Evolutionary conservation across 2,888 invertebrate species (phyloP).

Genomic region (Ochropacha duplaris): DNA sequence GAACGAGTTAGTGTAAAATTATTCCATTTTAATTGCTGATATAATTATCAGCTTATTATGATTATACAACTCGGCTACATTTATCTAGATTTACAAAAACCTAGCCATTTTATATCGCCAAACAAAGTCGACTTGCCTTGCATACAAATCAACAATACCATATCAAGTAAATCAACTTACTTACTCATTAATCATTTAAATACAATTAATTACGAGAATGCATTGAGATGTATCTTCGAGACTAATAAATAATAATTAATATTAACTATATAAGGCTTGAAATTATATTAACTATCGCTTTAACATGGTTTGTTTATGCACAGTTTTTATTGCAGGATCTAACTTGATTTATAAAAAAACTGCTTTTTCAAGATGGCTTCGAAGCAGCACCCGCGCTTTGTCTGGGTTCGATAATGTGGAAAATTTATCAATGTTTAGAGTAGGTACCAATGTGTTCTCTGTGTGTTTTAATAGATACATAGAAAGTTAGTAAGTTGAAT

Average conservation of each 20-base stretch:
- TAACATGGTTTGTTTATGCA: not conserved
- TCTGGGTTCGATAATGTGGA: no score
- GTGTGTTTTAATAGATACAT: no score
- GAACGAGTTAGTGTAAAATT: no score
- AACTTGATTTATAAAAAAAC: not conserved
- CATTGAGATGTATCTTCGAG: not conserved
- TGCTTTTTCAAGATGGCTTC: not conserved
- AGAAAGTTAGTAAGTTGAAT: no score
- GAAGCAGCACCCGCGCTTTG: no score
- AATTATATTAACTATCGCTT: not conserved
- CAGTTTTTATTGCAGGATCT: not conserved
- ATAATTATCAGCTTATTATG: not conserved
- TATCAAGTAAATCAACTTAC: not conserved
- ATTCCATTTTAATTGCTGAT: not conserved
- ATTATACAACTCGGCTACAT: not conserved
- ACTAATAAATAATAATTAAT: not conserved
- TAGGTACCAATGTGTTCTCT: no score
- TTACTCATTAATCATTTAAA: not conserved
- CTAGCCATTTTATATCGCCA: not conserved
- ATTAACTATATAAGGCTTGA: not conserved
- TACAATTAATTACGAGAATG: not conserved
- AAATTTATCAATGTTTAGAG: no score
- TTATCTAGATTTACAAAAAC: not conserved
- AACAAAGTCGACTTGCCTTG: not conserved
- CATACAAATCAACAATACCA: not conserved